phyloP scores from a whole-genome alignment of 2,113 vertebrate genomes.

The Archocentrus centrarchus region DNA sequence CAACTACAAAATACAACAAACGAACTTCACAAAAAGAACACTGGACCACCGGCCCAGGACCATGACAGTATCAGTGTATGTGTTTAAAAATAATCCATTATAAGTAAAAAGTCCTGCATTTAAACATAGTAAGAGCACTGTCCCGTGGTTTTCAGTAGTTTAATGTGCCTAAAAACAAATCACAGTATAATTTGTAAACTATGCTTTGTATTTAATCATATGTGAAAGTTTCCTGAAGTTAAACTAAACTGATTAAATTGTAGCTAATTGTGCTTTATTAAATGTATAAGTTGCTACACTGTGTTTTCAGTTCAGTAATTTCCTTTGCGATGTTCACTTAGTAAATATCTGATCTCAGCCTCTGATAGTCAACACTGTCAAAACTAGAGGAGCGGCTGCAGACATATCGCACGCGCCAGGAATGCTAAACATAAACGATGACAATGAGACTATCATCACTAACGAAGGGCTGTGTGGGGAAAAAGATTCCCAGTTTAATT shows the following conservation, averaged over 20 bases:
- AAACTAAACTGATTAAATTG: background rate
- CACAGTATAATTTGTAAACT: too few species aligned
- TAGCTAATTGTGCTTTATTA: background rate
- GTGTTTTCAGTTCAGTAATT: background rate
- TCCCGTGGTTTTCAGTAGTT: background rate
- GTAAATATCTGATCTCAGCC: background rate
- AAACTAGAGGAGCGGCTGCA: constrained; percentile 3
- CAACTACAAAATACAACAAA: too few species aligned
- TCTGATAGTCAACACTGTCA: background rate
- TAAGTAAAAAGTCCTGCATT: background rate
- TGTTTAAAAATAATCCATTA: background rate
- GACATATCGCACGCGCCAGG: background rate
- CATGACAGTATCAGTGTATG: background rate
- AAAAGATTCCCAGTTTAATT: background rate
- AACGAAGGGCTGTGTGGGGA: background rate
- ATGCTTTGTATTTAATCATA: background rate
- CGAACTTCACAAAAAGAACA: too few species aligned
- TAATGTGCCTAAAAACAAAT: fast-evolving
- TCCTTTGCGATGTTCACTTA: background rate
- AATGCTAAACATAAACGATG: constrained; percentile 29
- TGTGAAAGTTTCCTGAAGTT: background rate
- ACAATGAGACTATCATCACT: constrained; percentile 27
- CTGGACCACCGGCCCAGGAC: too few species aligned
- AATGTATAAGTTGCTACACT: background rate
- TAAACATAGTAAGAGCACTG: background rate